Percentiles rank a stretch among this genome's conserved stretches.
Evolutionary conservation across 2,888 invertebrate species (phyloP).

Genomic region (Lycia hirtaria): DNA sequence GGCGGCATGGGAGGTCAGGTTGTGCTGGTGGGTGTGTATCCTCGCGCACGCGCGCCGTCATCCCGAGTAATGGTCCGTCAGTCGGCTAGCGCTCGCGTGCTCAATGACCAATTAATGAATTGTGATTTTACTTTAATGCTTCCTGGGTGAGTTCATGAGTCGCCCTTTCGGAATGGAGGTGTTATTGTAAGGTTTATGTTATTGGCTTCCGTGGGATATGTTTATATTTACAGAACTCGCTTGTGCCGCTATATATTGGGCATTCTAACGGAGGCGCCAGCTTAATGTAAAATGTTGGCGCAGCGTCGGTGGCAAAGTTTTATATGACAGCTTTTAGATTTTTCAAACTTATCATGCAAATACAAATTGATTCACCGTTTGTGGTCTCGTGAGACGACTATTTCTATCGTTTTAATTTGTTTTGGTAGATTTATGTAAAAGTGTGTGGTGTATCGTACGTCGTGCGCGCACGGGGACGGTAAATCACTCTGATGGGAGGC

Average conservation of each 20-base stretch:
- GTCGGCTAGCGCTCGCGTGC: constrained; percentile 60
- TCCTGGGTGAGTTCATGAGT: constrained; percentile 76
- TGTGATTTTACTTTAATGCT: constrained; percentile 71
- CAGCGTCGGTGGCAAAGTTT: constrained; percentile 2
- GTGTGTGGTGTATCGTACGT: constrained; percentile 59
- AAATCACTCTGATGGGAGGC: constrained; percentile 75
- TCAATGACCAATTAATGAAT: constrained; percentile 80
- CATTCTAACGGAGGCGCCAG: not conserved
- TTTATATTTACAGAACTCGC: not conserved
- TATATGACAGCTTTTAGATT: constrained; percentile 4
- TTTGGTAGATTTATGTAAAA: constrained; percentile 38
- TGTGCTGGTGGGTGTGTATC: constrained; percentile 53
- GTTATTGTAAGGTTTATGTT: constrained; percentile 52
- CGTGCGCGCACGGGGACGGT: constrained; percentile 53
- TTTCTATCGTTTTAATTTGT: constrained; percentile 27
- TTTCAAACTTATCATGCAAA: constrained; percentile 20
- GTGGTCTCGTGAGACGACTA: constrained; percentile 17
- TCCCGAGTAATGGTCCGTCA: constrained; percentile 78
- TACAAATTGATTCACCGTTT: constrained; percentile 28
- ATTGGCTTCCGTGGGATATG: constrained; percentile 39
- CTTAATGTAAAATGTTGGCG: not conserved
- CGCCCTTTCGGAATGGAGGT: constrained; percentile 58
- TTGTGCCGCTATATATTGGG: not conserved
- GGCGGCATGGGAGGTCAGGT: constrained; percentile 48
- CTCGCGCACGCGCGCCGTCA: constrained; percentile 81